Evolutionary conservation across 2,113 vertebrate genomes (phyloP), one percentile per base, ranked within the genome.

Genomic region (Scalopus aquaticus): DNA sequence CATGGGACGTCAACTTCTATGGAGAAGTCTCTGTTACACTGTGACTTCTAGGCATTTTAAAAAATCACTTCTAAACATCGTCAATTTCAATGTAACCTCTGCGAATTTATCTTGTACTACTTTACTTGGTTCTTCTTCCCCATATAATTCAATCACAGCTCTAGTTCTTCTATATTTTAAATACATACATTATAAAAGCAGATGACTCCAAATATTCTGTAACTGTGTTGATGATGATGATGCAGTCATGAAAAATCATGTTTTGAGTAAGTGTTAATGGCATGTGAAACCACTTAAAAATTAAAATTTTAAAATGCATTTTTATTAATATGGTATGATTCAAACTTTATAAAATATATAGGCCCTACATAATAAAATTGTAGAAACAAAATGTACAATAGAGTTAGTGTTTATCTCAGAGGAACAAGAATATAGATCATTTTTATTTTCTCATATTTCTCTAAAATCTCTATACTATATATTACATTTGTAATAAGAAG

Each of bases 401-500:
- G 24, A 83, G 82, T 67, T 87, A 73, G 58, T 35, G 20, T 58
- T 74, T 51, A 51, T 65, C 46, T 88, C 69, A 69, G 8, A 49
- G 32, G 26, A 74, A 82, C 0, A 73, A n/a, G 15, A 72, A 76
- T 72, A 95, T 51, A 39, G 5, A 42, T 77, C 1, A 42, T 74
- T 82, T 91, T 76, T 51, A 88, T 82, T 95, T 87, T 81, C 6
- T 56, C 37, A 69, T 49, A 56, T 28, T 65, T 90, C 88, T 81
- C 9, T 35, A 28, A 95, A 88, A 58, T 58, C 3, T 26, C 12
- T 92, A 17, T 56, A 87, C 88, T 67, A 85, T 3, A 85, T 72
- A 74, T 51, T 39, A 65, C 10, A 44, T 86, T 90, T 88, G 28
- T 2, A 88, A 81, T 69, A 54, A 49, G 64, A 83, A 87, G 64